A percentile compares a stretch with the other conserved stretches of the same genome.
Conservation (phyloP, 1,140 invertebrate species). For the Orchesella cincta region DNA sequence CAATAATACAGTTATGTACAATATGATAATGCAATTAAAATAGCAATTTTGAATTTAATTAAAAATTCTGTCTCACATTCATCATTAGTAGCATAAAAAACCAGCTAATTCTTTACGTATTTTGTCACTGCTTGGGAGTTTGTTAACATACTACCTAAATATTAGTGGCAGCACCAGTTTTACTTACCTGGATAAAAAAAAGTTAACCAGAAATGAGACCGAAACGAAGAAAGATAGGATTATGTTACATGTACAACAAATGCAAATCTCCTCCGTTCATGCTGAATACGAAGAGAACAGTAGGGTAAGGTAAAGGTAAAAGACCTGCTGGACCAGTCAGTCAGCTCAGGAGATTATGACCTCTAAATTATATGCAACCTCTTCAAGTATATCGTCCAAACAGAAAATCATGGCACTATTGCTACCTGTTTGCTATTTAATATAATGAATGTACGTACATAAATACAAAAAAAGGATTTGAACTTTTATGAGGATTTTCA, state of each 20-base stretch:
- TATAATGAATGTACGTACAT: background rate
- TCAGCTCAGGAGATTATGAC: conserved; percentile 23
- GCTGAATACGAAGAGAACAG: background rate
- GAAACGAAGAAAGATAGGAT: background rate
- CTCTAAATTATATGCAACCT: conserved; percentile 26
- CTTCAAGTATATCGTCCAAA: background rate
- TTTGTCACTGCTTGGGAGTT: no score
- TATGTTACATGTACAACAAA: background rate
- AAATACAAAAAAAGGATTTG: conserved; percentile 10
- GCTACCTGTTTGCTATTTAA: no score
- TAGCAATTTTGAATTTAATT: no score
- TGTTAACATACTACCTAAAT: no score
- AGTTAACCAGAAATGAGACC: background rate
- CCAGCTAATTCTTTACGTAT: background rate
- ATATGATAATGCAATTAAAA: background rate
- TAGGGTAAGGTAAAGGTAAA: conserved; percentile 30
- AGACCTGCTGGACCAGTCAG: conserved; percentile 26
- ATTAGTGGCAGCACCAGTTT: no score
- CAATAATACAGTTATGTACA: background rate
- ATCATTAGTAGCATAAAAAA: background rate
- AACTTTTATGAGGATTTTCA: conserved; percentile 22
- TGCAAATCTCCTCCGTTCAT: background rate
- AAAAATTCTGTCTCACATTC: no score
- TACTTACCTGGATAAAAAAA: background rate
- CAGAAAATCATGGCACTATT: background rate